Base-by-base conservation (phyloP, 1,140 invertebrate species). In the Yoshiicerus persimilis region DNA sequence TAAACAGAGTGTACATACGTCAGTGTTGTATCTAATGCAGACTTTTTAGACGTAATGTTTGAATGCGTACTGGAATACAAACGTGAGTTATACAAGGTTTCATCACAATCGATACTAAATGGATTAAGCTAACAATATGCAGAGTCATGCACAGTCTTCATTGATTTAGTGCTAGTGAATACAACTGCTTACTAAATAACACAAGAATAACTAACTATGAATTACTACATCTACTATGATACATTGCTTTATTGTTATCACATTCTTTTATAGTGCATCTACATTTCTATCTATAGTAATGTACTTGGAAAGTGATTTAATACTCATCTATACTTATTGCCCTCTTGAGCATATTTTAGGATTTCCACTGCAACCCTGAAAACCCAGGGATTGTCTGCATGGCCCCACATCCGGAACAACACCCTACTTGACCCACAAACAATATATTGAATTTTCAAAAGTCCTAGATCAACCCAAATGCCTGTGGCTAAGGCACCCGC, bases 21-120 rank as follows among this genome's bases (percentile, higher is more conserved):
- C 8, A 34, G 16, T 32, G 34, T 34, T 5, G 13, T 80, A 36
- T 34, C 5, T 11, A 30, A 16, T 70, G 30, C 66, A 70, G 13
- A 70, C 66, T 30, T n/a, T n/a, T n/a, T 16, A 70, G 66, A 70
- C 25, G 23, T 23, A 30, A 30, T 13, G 20, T 10, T 20, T 11
- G 75, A 80, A 80, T 80, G 75, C 38, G 75, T 36, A 80, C 13
- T 36, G 30, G 75, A 80, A 80, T 80, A 80, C 16, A 38, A 80
- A 80, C 75, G 75, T 80, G 75, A 80, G 75, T 34, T 80, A 80
- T 80, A 5, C 75, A 80, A 80, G 75, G 75, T 80, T 80, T 80
- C 75, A 36, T 80, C 75, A 80, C 32, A 36, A 80, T 80, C 75
- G 75, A 80, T 80, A 80, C 32, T 36, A 38, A 80, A 80, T 20